Evolutionary conservation across 2,888 invertebrate genomes (phyloP).

Genomic region (Drosophila pegasa): DNA sequence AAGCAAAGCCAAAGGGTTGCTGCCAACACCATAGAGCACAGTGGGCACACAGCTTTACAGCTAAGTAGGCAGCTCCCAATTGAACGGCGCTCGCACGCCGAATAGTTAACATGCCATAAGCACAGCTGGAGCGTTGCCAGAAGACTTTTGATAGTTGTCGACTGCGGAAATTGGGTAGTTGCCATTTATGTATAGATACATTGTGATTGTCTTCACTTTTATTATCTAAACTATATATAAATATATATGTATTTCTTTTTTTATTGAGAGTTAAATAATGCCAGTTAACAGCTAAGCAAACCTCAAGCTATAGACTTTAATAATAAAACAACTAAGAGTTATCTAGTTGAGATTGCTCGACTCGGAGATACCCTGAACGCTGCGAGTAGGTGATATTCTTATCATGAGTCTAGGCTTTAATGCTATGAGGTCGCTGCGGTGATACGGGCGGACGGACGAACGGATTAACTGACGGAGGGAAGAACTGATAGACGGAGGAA

Average conservation of each 20-base stretch:
- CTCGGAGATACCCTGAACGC: no score
- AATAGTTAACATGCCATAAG: constrained; percentile 55
- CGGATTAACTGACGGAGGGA: no score
- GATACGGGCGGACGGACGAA: no score
- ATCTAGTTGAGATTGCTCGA: no score
- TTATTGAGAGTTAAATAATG: no score
- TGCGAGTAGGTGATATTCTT: no score
- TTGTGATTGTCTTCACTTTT: constrained; percentile 1
- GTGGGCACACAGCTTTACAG: constrained; percentile 1
- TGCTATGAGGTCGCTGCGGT: no score
- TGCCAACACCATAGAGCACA: constrained; percentile 21
- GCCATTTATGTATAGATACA: background rate
- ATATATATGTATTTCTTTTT: background rate
- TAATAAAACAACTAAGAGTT: no score
- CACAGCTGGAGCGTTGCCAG: constrained; percentile 41
- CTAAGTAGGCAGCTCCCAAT: constrained; percentile 42
- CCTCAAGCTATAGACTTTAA: no score
- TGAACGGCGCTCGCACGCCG: constrained; percentile 46
- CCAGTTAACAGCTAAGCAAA: no score
- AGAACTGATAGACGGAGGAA: no score
- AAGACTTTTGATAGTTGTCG: background rate
- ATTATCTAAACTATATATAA: background rate
- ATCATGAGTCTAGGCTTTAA: no score
- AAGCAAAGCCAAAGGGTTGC: constrained; percentile 60
- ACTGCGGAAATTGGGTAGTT: background rate